Evolutionary conservation across 2,888 invertebrate species (phyloP).

Genomic region (Stenodera caucasica): DNA sequence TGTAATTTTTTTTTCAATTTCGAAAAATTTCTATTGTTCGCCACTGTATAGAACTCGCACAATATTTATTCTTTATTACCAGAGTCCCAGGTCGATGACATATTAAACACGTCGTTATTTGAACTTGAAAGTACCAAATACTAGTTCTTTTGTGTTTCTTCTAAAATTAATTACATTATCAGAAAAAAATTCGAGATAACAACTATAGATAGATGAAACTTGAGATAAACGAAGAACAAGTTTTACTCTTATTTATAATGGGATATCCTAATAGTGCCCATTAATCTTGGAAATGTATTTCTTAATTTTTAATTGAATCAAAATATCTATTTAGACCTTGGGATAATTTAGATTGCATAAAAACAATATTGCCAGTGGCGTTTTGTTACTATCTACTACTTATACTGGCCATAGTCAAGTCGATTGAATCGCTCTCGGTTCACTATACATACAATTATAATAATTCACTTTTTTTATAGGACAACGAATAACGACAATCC

Average conservation of each 20-base stretch:
- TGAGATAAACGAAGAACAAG: background rate
- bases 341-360: background rate
- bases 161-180: slow-evolving; percentile 2
- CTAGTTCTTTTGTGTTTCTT: slow-evolving; percentile 4
- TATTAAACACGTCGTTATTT: slow-evolving; percentile 3
- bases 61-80: slow-evolving; percentile 3
- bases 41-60: slow-evolving; percentile 1
- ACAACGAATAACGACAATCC: slow-evolving; percentile 85
- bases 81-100: slow-evolving; percentile 1
- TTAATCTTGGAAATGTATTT: too few relatives aligned
- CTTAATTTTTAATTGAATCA: background rate
- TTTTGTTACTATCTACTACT: too few relatives aligned
- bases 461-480: slow-evolving; percentile 60
- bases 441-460: too few relatives aligned
- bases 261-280: background rate
- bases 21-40: background rate
- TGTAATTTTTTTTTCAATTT: background rate
- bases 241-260: background rate
- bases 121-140: slow-evolving; percentile 6
- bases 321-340: background rate
- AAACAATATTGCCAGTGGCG: too few relatives aligned
- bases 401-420: too few relatives aligned
- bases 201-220: background rate
- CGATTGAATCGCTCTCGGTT: too few relatives aligned
- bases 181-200: background rate